A percentile compares a stretch with the other conserved stretches of the same genome.
Conservation (phyloP, 1,140 invertebrate genomes). For the Aethina tumida region DNA sequence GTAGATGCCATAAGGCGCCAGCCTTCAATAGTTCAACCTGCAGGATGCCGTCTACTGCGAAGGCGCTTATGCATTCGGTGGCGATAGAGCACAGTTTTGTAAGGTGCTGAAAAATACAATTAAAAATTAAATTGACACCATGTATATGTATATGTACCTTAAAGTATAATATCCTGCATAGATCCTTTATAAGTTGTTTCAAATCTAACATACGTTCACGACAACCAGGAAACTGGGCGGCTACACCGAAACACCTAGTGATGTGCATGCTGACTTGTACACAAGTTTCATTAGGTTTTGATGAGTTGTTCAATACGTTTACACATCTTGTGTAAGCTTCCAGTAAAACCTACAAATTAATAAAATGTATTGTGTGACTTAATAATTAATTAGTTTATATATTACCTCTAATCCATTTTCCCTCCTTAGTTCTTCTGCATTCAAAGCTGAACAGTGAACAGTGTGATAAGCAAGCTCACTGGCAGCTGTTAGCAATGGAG, state of each 20-base stretch:
- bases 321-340: constrained; percentile 88
- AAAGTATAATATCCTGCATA: constrained; percentile 83
- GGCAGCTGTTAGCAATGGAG: constrained; percentile 78
- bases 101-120: constrained; percentile 51
- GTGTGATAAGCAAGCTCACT: constrained; percentile 95
- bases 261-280: constrained; percentile 92
- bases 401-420: constrained; percentile 83
- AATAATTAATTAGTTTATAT: constrained; percentile 9
- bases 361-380: constrained; percentile 2
- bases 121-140: constrained; percentile 6
- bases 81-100: constrained; percentile 69
- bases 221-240: constrained; percentile 88
- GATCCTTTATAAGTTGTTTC: constrained; percentile 75
- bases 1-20: constrained; percentile 86
- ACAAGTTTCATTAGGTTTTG: constrained; percentile 67
- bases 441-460: constrained; percentile 91
- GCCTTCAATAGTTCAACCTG: constrained; percentile 86
- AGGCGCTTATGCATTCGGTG: constrained; percentile 74
- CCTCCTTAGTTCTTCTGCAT: constrained; percentile 92
- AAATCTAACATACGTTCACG: constrained; percentile 80
- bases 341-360: constrained; percentile 54
- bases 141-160: too few relatives aligned
- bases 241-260: constrained; percentile 85
- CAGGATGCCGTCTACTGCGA: constrained; percentile 72
- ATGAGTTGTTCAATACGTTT: constrained; percentile 71